A percentile compares a stretch with the other conserved stretches of the same genome.
These are phyloP conservation scores for Holocentrus rufus DNA, from an alignment of 2,797 vertebrate genomes.

Conservation along the genomic window DNA sequence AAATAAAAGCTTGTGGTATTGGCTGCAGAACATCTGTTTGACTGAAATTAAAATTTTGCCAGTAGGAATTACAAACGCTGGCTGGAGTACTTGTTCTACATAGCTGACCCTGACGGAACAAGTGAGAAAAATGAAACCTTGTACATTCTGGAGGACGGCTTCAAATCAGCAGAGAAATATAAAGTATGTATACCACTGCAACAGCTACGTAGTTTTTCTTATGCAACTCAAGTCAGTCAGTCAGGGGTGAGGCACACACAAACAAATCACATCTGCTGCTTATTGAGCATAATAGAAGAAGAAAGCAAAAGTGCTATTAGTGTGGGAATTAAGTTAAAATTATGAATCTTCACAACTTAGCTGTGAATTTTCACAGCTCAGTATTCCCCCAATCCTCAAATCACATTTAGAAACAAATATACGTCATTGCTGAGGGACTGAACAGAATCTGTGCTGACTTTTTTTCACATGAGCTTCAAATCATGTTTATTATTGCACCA, in stretches of 20 bases:
- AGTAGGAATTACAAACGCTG: conserved; percentile 81
- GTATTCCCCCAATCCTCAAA: background rate
- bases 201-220: no score
- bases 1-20: background rate
- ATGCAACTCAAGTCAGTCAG: no score
- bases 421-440: background rate
- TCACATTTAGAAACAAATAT: conserved; percentile 17
- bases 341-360: no score
- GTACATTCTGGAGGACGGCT: conserved; percentile 84
- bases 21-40: background rate
- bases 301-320: no score
- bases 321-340: no score
- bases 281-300: no score
- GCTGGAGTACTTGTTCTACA: conserved; percentile 87
- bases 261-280: no score
- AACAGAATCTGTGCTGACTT: background rate
- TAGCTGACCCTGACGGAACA: conserved; percentile 76
- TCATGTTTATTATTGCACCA: conserved; percentile 65
- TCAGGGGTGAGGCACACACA: no score
- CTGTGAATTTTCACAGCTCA: background rate
- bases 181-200: conserved; percentile 67
- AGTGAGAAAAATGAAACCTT: conserved; percentile 81
- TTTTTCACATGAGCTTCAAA: background rate
- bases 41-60: conserved; percentile 16
- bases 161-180: conserved; percentile 76